Evolutionary conservation across 2,888 invertebrate species (phyloP).

Genomic region (Diaphora mendica): DNA sequence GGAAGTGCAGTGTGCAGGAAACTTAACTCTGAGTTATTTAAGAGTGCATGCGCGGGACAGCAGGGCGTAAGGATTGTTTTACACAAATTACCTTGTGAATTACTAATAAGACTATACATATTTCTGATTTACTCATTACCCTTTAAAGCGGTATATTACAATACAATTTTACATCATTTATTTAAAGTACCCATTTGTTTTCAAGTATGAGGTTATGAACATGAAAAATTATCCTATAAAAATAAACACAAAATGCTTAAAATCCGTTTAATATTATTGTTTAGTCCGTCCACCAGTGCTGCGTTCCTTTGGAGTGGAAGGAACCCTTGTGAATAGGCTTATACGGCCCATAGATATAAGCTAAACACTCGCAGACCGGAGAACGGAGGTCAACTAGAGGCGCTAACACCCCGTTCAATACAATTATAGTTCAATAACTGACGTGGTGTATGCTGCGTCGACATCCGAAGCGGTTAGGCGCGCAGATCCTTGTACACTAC

Average conservation of each 20-base stretch:
- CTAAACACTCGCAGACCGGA: too few species aligned
- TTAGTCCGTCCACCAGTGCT: too few species aligned
- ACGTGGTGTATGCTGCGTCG: too few species aligned
- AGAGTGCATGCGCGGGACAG: constrained; percentile 16
- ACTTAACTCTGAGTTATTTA: constrained; percentile 34
- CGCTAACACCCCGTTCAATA: too few species aligned
- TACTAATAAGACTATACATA: background rate
- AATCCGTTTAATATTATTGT: background rate
- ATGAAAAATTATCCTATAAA: background rate
- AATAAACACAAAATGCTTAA: background rate
- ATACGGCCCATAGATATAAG: too few species aligned
- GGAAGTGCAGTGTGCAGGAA: constrained; percentile 59
- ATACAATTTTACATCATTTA: background rate
- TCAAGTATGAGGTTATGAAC: background rate
- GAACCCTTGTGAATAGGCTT: too few species aligned
- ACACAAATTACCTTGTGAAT: background rate
- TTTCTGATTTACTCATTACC: background rate
- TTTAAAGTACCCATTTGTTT: background rate
- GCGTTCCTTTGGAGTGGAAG: too few species aligned
- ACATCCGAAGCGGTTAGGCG: too few species aligned
- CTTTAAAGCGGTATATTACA: background rate
- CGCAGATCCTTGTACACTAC: too few species aligned
- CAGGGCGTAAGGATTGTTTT: constrained; percentile 1
- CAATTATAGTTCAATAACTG: too few species aligned
- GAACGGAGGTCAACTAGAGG: too few species aligned